Evolutionary conservation across 2,113 vertebrate species (phyloP), one percentile per base, ranked within the genome.

Genomic region (Pangasianodon gigas): DNA sequence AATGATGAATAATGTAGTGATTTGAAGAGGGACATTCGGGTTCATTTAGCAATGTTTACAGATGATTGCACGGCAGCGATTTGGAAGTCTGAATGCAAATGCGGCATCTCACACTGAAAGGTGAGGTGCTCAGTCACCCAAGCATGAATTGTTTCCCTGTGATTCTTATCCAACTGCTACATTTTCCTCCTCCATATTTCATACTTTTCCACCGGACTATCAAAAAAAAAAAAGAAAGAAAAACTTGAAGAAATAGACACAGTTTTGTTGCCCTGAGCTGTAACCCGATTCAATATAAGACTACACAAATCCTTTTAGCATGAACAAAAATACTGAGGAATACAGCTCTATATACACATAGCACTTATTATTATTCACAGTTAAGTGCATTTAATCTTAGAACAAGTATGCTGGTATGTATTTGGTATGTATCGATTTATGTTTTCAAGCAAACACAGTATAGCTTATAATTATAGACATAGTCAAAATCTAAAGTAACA

Each of bases 11-110:
- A 86, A 86, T 86, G 84, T 69, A 86, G 1, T 6, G 62, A 86
- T 69, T 86, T 86, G 62, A 86, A 86, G 62, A 69, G 62, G 14
- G 62, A 69, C 62, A 32, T 48, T 86, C 26, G 2, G 84, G 62
- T 86, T 69, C 62, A 69, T 69, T 86, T 86, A 86, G 62, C 62
- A 86, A 86, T 69, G 62, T 86, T 86, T 86, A 86, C 84, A 86
- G 84, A 69, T 86, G 62, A 86, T 86, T 52, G 62, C 84, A 32
- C 62, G 1, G 62, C 18, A 52, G 44, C 3, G 84, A 85, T n/a
- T 85, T 32, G 56, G 37, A 44, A 85, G 62, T 52, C 62, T 69
- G 84, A 67, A 86, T 52, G 84, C 84, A 86, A 86, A 86, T 86
- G 84, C 9, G 4, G 21, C 65, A 32, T 86, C 62, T 86, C 62